These are phyloP conservation scores for Drosophila affinis DNA, from an alignment of 2,888 invertebrate species.

Conservation along the genomic window DNA sequence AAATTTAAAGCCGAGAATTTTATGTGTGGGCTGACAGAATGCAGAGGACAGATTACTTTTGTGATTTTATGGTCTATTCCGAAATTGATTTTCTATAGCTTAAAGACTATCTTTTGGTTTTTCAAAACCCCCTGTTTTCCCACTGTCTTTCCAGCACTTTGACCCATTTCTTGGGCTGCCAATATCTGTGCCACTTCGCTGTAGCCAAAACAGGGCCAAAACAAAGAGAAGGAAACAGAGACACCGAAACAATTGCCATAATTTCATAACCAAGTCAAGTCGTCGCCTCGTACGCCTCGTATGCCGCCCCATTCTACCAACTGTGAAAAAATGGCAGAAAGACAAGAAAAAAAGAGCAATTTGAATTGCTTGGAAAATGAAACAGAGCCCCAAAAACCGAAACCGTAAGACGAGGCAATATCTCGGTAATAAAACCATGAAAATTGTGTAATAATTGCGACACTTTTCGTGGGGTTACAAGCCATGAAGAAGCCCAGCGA, in stretches of 20 bases:
- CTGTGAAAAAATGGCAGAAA: constrained; percentile 48
- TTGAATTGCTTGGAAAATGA: constrained; percentile 54
- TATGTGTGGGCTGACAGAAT: neutral
- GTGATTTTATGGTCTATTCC: neutral
- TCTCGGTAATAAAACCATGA: constrained; percentile 27
- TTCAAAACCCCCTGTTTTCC: constrained; percentile 28
- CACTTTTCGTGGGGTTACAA: constrained; percentile 56
- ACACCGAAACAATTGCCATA: constrained; percentile 64
- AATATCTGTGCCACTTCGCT: constrained; percentile 52
- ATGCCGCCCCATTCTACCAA: constrained; percentile 54
- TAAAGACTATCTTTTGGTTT: constrained; percentile 32
- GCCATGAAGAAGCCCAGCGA: constrained; percentile 41
- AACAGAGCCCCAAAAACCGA: constrained; percentile 21
- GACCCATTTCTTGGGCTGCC: constrained; percentile 48
- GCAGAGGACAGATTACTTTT: neutral
- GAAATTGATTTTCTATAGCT: constrained; percentile 52
- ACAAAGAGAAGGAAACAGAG: constrained; percentile 42
- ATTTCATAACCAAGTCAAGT: constrained; percentile 69
- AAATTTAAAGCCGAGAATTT: neutral
- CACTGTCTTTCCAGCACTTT: constrained; percentile 14
- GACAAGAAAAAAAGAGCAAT: constrained; percentile 36
- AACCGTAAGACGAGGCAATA: constrained; percentile 26
- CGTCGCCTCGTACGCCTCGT: constrained; percentile 30
- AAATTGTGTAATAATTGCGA: constrained; percentile 75
- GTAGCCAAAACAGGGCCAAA: constrained; percentile 12